These are phyloP conservation scores for Hydrolagus affinis DNA, from an alignment of 2,113 vertebrate species.

Conservation along the genomic window DNA sequence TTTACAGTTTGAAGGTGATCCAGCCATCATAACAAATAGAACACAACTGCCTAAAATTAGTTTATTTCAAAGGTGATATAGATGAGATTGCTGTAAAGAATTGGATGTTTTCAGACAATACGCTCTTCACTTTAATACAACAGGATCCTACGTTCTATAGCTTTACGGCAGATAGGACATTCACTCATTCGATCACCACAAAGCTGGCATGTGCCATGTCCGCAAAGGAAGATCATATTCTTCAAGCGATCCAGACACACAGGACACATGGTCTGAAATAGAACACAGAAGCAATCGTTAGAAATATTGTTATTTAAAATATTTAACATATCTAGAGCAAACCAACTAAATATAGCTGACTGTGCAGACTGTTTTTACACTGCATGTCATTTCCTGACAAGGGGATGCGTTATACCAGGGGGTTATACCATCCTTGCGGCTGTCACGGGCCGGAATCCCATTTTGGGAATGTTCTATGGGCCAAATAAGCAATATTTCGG, in stretches of 20 bases:
- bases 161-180: constrained; percentile 97
- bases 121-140: constrained; percentile 64
- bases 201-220: constrained; percentile 92
- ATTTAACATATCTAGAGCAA: neutral
- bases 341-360: neutral
- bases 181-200: constrained; percentile 98
- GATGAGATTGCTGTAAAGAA: neutral
- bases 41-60: constrained; percentile 22
- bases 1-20: neutral
- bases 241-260: constrained; percentile 97
- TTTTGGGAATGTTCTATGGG: too few species aligned
- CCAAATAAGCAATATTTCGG: too few species aligned
- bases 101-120: neutral
- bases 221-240: constrained; percentile 99
- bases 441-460: too few species aligned
- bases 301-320: too few species aligned
- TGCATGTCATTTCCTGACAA: neutral
- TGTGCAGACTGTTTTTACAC: neutral
- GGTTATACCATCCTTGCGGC: neutral
- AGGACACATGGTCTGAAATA: constrained; percentile 90
- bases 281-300: neutral
- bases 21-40: neutral
- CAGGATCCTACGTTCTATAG: constrained; percentile 92
- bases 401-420: neutral
- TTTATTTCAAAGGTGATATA: constrained; percentile 14